Evolutionary conservation across 2,797 vertebrate species (phyloP).

Genomic region (Calcarius lapponicus): DNA sequence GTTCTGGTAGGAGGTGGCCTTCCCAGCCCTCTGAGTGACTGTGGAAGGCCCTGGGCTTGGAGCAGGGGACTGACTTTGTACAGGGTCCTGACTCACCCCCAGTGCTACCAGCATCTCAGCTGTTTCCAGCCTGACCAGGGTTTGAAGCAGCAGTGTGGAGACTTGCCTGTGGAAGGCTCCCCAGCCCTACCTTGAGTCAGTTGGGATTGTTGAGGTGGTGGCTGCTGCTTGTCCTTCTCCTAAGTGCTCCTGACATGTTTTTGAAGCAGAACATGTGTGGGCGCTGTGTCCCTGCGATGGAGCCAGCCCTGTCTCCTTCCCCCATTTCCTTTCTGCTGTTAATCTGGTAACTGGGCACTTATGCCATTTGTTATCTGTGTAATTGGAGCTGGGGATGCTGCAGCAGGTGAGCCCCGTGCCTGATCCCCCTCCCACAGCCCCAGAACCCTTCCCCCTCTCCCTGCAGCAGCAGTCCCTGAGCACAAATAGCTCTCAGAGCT

Average conservation of each 20-base stretch:
- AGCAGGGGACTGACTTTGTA: not conserved
- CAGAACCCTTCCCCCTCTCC: conserved; percentile 4
- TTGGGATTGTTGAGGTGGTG: not conserved
- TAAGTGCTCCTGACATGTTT: conserved; percentile 45
- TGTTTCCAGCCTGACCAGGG: not conserved
- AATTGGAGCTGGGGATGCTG: conserved; percentile 59
- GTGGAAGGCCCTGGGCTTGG: not conserved
- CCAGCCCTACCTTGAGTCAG: not conserved
- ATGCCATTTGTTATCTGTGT: conserved; percentile 50
- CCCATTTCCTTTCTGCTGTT: conserved; percentile 29
- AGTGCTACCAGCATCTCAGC: not conserved
- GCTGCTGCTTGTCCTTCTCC: conserved; percentile 35
- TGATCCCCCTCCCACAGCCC: not conserved
- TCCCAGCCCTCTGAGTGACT: not conserved
- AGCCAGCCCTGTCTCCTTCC: conserved; percentile 31
- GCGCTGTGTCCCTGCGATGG: not conserved
- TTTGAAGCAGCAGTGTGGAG: not conserved
- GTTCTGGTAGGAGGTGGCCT: not conserved
- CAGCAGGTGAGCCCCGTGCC: conserved; percentile 61
- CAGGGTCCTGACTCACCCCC: accelerated
- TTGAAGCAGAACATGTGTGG: conserved; percentile 3
- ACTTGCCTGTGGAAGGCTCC: not conserved
- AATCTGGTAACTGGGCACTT: conserved; percentile 66
- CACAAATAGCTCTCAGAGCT: conserved; percentile 24
- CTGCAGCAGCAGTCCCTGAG: not conserved